These are phyloP conservation scores for Remorina albescens DNA, from an alignment of 2,797 vertebrate genomes.

Conservation along the genomic window DNA sequence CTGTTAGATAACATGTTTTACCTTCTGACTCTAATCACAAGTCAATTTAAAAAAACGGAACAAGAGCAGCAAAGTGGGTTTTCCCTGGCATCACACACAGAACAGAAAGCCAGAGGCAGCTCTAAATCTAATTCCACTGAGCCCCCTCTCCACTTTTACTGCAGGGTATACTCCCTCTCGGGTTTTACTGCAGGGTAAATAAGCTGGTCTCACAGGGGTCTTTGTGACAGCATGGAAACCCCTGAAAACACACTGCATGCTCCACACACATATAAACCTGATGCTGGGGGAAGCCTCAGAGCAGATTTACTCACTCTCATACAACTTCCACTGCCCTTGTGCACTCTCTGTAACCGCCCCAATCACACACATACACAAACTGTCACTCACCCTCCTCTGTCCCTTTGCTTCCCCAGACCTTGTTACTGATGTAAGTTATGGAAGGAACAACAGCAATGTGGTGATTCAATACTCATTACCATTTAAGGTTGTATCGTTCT, in stretches of 20 bases:
- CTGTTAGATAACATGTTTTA: constrained; percentile 43
- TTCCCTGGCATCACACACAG: constrained; percentile 73
- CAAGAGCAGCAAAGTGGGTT: constrained; percentile 59
- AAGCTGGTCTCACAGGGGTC: constrained; percentile 81
- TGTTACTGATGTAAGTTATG: constrained; percentile 72
- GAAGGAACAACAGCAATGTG: constrained; percentile 30
- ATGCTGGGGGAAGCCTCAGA: constrained; percentile 59
- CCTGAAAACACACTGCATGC: constrained; percentile 70
- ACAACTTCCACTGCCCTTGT: constrained; percentile 53
- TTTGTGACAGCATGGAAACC: constrained; percentile 85
- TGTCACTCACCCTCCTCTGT: constrained; percentile 11
- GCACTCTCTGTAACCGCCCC: constrained; percentile 38
- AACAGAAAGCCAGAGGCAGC: constrained; percentile 67
- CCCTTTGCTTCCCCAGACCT: constrained; percentile 50
- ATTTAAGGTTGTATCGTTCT: constrained; percentile 46
- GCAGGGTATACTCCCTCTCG: constrained; percentile 81
- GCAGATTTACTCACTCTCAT: constrained; percentile 71
- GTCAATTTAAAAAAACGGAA: constrained; percentile 69
- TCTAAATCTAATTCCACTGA: constrained; percentile 79
- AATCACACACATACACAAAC: constrained; percentile 13
- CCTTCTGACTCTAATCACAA: constrained; percentile 36
- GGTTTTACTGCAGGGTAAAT: constrained; percentile 87
- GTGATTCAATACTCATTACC: constrained; percentile 45
- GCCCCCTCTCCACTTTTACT: constrained; percentile 76
- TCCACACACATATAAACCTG: constrained; percentile 65